phyloP scores from a whole-genome alignment of 2,797 vertebrate genomes.

The Leucoraja ocellata region DNA sequence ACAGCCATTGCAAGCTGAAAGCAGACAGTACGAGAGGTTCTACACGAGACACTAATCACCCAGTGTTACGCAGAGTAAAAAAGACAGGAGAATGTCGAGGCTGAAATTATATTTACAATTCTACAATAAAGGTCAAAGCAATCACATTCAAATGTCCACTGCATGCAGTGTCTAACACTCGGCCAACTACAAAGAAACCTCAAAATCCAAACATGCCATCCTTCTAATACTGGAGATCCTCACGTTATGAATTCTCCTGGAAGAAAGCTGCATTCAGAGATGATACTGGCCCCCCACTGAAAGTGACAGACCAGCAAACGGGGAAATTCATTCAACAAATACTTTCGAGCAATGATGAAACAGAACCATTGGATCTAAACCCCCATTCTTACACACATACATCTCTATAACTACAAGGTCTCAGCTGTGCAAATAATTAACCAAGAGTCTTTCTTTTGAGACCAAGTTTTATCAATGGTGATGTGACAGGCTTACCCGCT shows the following conservation, averaged over 20 bases:
- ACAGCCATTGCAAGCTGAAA: background rate
- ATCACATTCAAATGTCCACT: background rate
- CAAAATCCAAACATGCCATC: background rate
- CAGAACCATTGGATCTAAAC: background rate
- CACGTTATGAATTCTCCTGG: background rate
- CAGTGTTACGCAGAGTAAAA: background rate
- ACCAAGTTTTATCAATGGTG: background rate
- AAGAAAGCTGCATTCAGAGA: background rate
- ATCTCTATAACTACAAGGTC: background rate
- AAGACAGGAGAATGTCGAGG: background rate
- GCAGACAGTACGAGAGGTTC: background rate
- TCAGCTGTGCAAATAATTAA: background rate
- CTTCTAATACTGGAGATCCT: background rate
- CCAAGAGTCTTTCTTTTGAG: background rate
- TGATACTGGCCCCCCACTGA: background rate
- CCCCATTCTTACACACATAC: background rate
- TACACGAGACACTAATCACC: background rate
- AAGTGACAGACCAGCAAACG: background rate
- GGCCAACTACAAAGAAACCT: background rate
- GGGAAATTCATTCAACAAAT: background rate
- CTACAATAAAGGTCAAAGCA: background rate
- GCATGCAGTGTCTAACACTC: background rate
- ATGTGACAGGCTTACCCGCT: background rate
- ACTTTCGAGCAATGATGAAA: background rate
- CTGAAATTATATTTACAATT: slow-evolving; percentile 13